Conservation (phyloP, 2,888 invertebrate species). For the Hedychridium roseum region DNA sequence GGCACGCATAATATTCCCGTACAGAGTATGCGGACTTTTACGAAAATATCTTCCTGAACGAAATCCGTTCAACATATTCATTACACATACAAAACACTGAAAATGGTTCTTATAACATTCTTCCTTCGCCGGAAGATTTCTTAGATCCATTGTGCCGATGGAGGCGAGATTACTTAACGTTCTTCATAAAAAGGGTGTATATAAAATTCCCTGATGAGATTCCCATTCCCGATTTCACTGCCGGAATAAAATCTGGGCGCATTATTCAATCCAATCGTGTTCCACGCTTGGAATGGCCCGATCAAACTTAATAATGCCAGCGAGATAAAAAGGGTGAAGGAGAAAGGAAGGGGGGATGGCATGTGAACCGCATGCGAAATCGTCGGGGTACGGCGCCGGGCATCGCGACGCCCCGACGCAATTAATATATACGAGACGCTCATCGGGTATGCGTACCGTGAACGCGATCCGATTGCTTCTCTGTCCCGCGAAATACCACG, state of each 20-base stretch:
- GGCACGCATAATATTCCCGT: too few species aligned
- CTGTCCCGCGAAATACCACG: constrained; percentile 36
- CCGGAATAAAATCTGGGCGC: constrained; percentile 57
- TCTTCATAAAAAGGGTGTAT: too few species aligned
- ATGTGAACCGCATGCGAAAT: constrained; percentile 27
- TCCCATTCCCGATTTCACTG: constrained; percentile 30
- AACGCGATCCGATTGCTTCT: constrained; percentile 40
- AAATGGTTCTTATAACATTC: too few species aligned
- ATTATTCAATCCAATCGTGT: constrained; percentile 60
- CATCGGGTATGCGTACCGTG: constrained; percentile 48
- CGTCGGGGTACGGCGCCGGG: constrained; percentile 36
- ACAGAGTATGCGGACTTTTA: too few species aligned
- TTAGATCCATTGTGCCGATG: too few species aligned
- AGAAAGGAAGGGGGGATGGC: constrained; percentile 9
- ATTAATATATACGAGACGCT: constrained; percentile 45
- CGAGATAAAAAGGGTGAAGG: constrained; percentile 32
- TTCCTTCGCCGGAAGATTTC: too few species aligned
- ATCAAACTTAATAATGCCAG: constrained; percentile 60
- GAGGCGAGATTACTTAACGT: too few species aligned
- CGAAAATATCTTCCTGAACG: too few species aligned
- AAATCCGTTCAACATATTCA: too few species aligned
- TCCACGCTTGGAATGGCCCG: constrained; percentile 54
- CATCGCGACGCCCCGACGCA: constrained; percentile 45
- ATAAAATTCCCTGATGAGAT: constrained; percentile 54
- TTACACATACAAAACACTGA: too few species aligned